Conservation (phyloP, 2,113 vertebrate genomes). For the Thinocorus orbignyianus region DNA sequence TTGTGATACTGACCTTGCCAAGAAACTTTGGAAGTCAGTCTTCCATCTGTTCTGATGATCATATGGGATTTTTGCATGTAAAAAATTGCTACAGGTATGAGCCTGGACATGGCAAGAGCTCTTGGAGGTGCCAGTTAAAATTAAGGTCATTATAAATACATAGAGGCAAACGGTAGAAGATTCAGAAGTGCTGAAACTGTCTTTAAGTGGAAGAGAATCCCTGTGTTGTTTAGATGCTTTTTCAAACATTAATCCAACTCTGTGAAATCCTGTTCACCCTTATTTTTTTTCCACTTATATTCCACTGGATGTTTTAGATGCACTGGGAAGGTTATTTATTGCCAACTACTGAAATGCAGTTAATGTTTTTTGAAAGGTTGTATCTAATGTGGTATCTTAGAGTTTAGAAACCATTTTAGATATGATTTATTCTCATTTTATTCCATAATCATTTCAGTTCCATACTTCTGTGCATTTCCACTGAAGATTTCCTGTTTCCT, state of each 20-base stretch:
- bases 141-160: neutral
- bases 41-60: neutral
- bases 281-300: neutral
- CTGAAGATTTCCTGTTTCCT: neutral
- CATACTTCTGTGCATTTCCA: neutral
- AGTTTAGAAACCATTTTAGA: neutral
- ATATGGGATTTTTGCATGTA: neutral
- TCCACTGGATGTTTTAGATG: neutral
- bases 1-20: neutral
- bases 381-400: neutral
- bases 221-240: neutral
- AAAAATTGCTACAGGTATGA: neutral
- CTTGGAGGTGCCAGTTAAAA: neutral
- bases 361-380: neutral
- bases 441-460: neutral
- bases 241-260: neutral
- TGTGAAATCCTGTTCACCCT: neutral
- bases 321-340: neutral
- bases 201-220: neutral
- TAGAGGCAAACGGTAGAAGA: neutral
- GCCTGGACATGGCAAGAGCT: neutral
- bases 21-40: neutral
- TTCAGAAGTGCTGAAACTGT: neutral
- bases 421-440: neutral
- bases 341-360: neutral